These are phyloP conservation scores for Oophaga pumilio DNA, from an alignment of 2,113 vertebrate species.

Conservation along the genomic window DNA sequence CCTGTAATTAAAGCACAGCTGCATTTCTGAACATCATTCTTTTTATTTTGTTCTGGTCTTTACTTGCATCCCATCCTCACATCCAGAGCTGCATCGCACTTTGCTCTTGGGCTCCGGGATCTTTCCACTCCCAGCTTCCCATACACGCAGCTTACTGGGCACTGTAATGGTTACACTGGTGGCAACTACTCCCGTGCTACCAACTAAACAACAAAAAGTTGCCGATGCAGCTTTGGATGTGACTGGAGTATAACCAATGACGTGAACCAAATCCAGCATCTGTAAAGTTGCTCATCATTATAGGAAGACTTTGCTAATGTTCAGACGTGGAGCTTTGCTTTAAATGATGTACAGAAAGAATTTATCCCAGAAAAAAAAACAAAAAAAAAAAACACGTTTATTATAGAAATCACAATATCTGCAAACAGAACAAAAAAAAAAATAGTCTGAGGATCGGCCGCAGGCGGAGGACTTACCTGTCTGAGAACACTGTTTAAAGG, in stretches of 20 bases:
- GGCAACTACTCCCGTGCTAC: too few species aligned
- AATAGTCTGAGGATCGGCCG: background rate
- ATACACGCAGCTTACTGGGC: background rate
- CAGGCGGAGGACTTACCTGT: slow-evolving; percentile 24
- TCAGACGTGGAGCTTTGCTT: background rate
- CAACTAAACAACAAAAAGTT: background rate
- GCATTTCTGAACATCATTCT: too few species aligned
- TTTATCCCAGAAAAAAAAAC: background rate
- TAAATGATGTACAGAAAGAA: background rate
- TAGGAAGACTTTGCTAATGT: background rate
- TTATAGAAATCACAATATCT: slow-evolving; percentile 21
- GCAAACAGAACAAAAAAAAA: slow-evolving; percentile 23
- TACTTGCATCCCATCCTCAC: background rate
- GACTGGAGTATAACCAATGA: background rate
- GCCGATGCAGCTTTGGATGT: background rate
- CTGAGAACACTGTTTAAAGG: slow-evolving; percentile 58
- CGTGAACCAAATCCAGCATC: background rate
- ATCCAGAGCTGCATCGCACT: background rate
- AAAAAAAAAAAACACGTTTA: background rate
- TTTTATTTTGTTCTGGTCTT: too few species aligned
- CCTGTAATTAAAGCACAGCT: too few species aligned
- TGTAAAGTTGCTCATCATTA: background rate
- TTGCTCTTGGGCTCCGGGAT: too few species aligned
- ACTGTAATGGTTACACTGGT: too few species aligned
- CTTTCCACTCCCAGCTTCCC: background rate